Evolutionary conservation across 1,140 invertebrate species (phyloP), one percentile per base, ranked within the genome.

Genomic region (Drosophila tani): DNA sequence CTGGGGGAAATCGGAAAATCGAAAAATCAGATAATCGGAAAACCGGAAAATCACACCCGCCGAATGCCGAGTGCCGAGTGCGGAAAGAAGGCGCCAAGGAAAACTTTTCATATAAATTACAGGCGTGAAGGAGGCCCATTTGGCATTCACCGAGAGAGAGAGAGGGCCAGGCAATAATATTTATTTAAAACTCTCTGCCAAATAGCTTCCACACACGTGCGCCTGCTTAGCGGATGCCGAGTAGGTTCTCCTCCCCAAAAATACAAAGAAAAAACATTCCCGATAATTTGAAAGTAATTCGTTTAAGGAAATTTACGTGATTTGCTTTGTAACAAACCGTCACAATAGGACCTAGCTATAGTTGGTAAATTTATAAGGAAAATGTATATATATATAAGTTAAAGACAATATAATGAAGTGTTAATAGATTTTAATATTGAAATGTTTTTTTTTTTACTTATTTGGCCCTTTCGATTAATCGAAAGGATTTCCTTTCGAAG

Each of bases 81-180:
- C 50, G 27, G n/a, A 53, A 24, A 24, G 43, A 40, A 49, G 32
- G 19, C 21, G 41, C 41, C 19, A 38, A 59, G 64, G 12, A 21
- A 74, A 86, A 87, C 58, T 87, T 86, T 87, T 80, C 83, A 82
- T 82, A 86, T 86, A 86, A 86, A 87, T 87, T 86, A 87, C 82
- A 51, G 57, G 69, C 47, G 60, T 38, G 47, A 32, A 40, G 41
- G 41, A 59, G 46, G 38, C 21, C 15, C 79, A 69, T 81, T 66
- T 56, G 29, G 46, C 56, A 50, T 57, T 75, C 71, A 57, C 57
- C 58, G 35, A 47, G 6, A 6, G 27, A 29, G 27, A 29, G 27
- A 27, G 3, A 2, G 55, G 74, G 62, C 17, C 55, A 57, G 32
- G 73, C 83, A 77, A 71, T 73, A 87, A 86, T 86, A 86, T 86